These are phyloP conservation scores for Orchestes rusci DNA, from an alignment of 2,888 invertebrate species.

Conservation along the genomic window DNA sequence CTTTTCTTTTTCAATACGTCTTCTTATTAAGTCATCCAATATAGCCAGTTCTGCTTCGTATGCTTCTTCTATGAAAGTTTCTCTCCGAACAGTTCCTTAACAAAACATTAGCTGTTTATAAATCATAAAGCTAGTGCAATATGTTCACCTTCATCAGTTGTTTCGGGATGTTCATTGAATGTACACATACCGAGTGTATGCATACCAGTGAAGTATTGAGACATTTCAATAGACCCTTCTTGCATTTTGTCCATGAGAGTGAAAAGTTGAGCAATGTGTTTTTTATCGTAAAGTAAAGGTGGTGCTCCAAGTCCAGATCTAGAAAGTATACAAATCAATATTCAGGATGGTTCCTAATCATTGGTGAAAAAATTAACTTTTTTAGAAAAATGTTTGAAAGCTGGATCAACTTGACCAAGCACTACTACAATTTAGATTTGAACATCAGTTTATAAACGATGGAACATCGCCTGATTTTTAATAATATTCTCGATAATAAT, in stretches of 20 bases:
- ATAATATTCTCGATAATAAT: too few species aligned
- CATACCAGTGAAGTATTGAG: conserved; percentile 40
- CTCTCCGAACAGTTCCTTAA: conserved; percentile 32
- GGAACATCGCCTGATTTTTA: too few species aligned
- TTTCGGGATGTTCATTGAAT: conserved; percentile 34
- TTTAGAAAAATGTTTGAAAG: not conserved
- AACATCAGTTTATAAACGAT: too few species aligned
- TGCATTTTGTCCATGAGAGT: conserved; percentile 40
- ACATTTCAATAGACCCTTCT: conserved; percentile 36
- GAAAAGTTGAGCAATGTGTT: conserved; percentile 38
- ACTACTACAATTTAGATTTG: too few species aligned
- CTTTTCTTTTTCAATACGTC: conserved; percentile 15
- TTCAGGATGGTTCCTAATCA: not conserved
- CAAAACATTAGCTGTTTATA: not conserved
- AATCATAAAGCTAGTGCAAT: too few species aligned
- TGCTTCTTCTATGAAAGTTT: conserved; percentile 37
- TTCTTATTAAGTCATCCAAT: conserved; percentile 31
- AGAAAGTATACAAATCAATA: not conserved
- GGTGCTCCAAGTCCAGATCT: conserved; percentile 41
- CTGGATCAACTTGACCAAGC: too few species aligned
- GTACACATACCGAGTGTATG: conserved; percentile 38
- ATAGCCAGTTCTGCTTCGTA: conserved; percentile 27
- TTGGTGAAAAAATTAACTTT: too few species aligned
- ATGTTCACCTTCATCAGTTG: conserved; percentile 30
- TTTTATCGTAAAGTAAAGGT: conserved; percentile 42